Evolutionary conservation across 1,140 invertebrate genomes (phyloP).

Genomic region (Zophobas morio): DNA sequence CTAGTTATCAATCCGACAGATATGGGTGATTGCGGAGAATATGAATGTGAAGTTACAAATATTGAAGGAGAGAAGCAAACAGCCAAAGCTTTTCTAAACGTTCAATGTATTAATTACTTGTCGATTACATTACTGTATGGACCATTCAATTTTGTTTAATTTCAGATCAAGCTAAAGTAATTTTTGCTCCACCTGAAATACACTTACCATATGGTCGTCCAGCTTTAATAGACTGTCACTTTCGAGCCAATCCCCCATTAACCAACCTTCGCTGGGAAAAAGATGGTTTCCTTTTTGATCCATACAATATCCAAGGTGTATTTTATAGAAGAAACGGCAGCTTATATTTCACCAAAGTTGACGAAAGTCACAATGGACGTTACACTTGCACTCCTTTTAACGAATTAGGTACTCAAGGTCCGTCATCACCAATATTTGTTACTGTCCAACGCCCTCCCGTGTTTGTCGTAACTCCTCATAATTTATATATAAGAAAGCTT

Average conservation of each 20-base stretch:
- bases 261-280: slow-evolving; percentile 96
- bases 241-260: slow-evolving; percentile 92
- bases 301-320: slow-evolving; percentile 90
- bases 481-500: slow-evolving; percentile 86
- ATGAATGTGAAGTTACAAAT: slow-evolving; percentile 89
- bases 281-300: slow-evolving; percentile 92
- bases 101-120: slow-evolving; percentile 85
- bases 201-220: slow-evolving; percentile 90
- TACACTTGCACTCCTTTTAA: slow-evolving; percentile 96
- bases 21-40: slow-evolving; percentile 90
- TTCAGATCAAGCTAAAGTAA: slow-evolving; percentile 92
- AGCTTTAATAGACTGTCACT: slow-evolving; percentile 93
- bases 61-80: slow-evolving; percentile 85
- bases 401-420: slow-evolving; percentile 83
- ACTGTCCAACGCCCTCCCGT: slow-evolving; percentile 89
- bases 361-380: slow-evolving; percentile 82
- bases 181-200: slow-evolving; percentile 89
- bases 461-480: slow-evolving; percentile 82
- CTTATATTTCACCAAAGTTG: slow-evolving; percentile 83
- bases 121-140: slow-evolving; percentile 11
- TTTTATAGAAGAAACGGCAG: slow-evolving; percentile 91
- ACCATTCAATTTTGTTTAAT: slow-evolving; percentile 52
- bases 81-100: slow-evolving; percentile 91
- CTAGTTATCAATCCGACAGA: slow-evolving; percentile 81
- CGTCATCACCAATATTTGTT: slow-evolving; percentile 89